Base-by-base conservation (phyloP, 1,140 invertebrate species). In the Temnothorax nylanderi region DNA sequence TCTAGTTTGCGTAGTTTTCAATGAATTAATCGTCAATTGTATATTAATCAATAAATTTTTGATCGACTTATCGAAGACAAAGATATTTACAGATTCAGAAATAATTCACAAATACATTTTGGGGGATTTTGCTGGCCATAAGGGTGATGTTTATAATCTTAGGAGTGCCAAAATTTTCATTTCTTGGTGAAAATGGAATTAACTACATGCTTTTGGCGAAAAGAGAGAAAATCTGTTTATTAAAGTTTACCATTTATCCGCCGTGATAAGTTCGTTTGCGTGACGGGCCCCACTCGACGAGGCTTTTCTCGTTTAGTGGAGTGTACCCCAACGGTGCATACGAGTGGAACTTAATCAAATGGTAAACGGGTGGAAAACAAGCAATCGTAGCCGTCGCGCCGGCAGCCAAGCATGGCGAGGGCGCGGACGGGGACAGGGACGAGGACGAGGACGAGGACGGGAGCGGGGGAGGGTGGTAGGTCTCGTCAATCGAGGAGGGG, bases 341-440 rank as follows among this genome's bases (percentile, higher is more conserved):
- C 85, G 90, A 93, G 90, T 92, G 87, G 85, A 92, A 94, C 93
- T 94, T 94, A 94, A 95, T 95, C 93, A 95, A 95, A 94, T 93
- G 94, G 94, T 94, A 95, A 95, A 94, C 93, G 94, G 90, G 91
- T 94, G 94, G 94, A 95, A 95, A 95, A 95, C 94, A 95, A 95
- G 94, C 94, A 94, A 94, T 94, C 90, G 89, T 89, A 93, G 88
- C 90, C 91, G 88, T 88, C 88, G 87, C 75, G 88, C 87, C 87
- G 89, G 88, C 32, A 89, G n/a, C 41, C 72, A 49, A 88, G 88
- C 71, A 51, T 89, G 88, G 88, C 91, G 69, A 60, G 37, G 44
- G 77, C 78, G 69, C 11, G 71, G 87, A 71, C 64, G 75, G 81
- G 80, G 80, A 26, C 2, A 26, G 18, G 5, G 51, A 21, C n/a